phyloP scores from a whole-genome alignment of 2,113 vertebrate genomes.

The Gymnobelideus leadbeateri region DNA sequence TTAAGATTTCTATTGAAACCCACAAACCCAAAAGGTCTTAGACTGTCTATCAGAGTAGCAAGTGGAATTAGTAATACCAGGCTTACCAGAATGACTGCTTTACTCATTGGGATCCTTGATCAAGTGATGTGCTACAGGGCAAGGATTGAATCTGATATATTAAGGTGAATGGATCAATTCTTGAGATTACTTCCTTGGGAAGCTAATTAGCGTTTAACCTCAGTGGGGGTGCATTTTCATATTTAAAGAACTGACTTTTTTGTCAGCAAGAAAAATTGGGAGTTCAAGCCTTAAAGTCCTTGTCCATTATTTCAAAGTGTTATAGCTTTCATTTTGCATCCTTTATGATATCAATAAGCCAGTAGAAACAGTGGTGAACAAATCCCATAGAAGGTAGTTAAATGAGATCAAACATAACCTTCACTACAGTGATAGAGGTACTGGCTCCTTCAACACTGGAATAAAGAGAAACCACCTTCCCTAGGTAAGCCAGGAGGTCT shows the following conservation, averaged over 20 bases:
- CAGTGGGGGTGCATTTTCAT: conserved; percentile 58
- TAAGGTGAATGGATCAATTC: conserved; percentile 74
- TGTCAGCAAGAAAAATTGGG: conserved; percentile 69
- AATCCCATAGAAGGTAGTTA: conserved; percentile 82
- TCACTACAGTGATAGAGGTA: conserved; percentile 56
- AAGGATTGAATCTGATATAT: conserved; percentile 71
- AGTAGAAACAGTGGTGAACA: conserved; percentile 75
- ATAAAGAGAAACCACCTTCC: conserved; percentile 51
- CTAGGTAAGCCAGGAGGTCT: neutral
- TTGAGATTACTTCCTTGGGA: conserved; percentile 76
- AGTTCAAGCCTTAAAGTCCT: conserved; percentile 68
- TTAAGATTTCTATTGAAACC: conserved; percentile 74
- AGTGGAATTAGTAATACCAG: conserved; percentile 71
- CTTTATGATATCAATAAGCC: conserved; percentile 76
- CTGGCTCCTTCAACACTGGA: neutral
- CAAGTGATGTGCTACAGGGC: conserved; percentile 69
- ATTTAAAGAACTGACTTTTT: conserved; percentile 65
- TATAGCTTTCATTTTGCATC: conserved; percentile 68
- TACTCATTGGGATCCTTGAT: conserved; percentile 67
- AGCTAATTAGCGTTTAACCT: conserved; percentile 75
- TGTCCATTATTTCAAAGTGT: conserved; percentile 73
- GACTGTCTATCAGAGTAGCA: conserved; percentile 73
- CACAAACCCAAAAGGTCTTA: conserved; percentile 76
- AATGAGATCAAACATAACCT: conserved; percentile 79
- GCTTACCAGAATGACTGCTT: conserved; percentile 67